A percentile compares a stretch with the other conserved stretches of the same genome.
Evolutionary conservation across 2,888 invertebrate species (phyloP).

Genomic region (Morinoia aosen): DNA sequence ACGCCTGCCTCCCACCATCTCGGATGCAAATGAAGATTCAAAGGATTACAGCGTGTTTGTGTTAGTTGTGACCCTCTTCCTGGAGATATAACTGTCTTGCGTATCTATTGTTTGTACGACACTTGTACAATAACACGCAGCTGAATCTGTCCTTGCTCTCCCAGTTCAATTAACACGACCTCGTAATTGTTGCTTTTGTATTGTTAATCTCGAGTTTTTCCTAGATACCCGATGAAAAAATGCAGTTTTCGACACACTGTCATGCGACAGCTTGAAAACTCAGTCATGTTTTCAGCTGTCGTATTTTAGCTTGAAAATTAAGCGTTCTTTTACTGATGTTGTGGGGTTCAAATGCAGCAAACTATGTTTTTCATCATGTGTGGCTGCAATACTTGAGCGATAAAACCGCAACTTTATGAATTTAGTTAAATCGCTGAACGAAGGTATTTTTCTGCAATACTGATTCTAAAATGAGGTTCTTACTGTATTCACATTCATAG

Average conservation of each 20-base stretch:
- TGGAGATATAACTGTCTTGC: background rate
- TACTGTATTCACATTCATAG: background rate
- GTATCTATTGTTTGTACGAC: background rate
- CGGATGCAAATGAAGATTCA: background rate
- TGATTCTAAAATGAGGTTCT: background rate
- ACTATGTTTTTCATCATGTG: background rate
- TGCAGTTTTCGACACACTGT: background rate
- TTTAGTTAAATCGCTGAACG: background rate
- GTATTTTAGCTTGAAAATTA: background rate
- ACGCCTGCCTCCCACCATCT: background rate
- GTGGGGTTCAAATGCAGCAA: background rate
- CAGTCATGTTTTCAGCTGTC: background rate
- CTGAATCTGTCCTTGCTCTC: background rate
- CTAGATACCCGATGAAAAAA: background rate
- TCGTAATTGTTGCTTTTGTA: background rate
- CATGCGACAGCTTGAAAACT: background rate
- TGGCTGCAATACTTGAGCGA: background rate
- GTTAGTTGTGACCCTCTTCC: too few species aligned
- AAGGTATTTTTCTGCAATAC: too few species aligned
- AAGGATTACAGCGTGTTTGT: background rate
- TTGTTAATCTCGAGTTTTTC: background rate
- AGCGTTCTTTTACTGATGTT: background rate
- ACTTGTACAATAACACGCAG: background rate
- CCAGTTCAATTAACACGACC: background rate
- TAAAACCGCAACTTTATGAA: background rate